Evolutionary conservation across 2,888 invertebrate species (phyloP), one percentile per base, ranked within the genome.

Genomic region (Hirtodrosophila histrioides): DNA sequence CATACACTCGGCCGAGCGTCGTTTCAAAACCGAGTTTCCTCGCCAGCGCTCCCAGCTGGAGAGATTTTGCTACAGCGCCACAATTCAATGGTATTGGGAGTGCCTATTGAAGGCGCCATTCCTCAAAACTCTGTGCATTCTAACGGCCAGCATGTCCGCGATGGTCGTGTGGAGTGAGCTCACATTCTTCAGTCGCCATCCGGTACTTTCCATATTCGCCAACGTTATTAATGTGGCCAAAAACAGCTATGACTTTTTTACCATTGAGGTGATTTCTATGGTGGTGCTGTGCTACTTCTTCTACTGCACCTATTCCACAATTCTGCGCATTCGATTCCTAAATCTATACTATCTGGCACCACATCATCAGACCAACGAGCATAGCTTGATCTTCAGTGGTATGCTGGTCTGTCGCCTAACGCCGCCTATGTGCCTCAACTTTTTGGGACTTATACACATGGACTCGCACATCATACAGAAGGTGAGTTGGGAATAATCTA

Each of bases 151-250:
- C 39, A 93, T 99, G 91, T 98, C 99, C 0, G 92, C 96, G 24
- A 95, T 96, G 89, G 98, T 99, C 33, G 97, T 99, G n/a, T 99
- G 99, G 99, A 99, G 99, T 0, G 99, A 99, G 93, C 95, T 99
- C 86, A 98, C 99, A 1, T 99, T 99, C 93, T 99, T 99, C 93
- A 96, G 96, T 89, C 95, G 96, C 86, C 92, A 94, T 24, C 99
- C 99, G 0, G 97, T 98, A 23, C 93, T 99, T 3, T 99, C 99
- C 0, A 94, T 99, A 74, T 99, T 99, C 92, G 99, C 99, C n/a
- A 94, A 96, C 71, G 96, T 99, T 84, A 95, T 99, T 24, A 95
- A 96, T 84, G 93, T 95, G 37, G 97, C 98, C 10, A 95, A 94
- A 86, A 91, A 92, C 10, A 94, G 94, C 75, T 97, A 98, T 89